Evolutionary conservation across 2,113 vertebrate genomes (phyloP), one percentile per base, ranked within the genome.

Genomic region (Hassar affinis): DNA sequence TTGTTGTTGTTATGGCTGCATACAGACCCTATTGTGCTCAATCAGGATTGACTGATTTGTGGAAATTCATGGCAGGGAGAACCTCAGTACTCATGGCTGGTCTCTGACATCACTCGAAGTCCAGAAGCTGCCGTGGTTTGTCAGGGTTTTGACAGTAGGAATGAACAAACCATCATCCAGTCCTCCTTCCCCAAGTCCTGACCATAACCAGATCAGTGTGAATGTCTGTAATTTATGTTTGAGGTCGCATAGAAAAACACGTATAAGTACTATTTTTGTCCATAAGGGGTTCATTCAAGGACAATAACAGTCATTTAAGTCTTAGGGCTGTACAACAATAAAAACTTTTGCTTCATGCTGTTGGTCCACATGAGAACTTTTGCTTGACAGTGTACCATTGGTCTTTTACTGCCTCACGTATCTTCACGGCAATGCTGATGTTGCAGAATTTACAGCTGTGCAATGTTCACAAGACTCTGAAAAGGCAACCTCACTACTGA

Each of bases 221-320:
- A 72, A 80, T 57, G 68, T 42, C 66, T 79, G 78, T 84, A 79
- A 84, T 84, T 84, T 80, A 62, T 77, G 1, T 74, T 84, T 84
- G 82, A 84, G 82, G 75, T 78, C 35, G 64, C 42, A 33, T 30
- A 47, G 64, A 79, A 84, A 84, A 84, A 79, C 83, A 84, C 25
- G 42, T 74, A 17, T 84, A 84, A 84, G 54, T 84, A 79, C 83
- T 84, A 84, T 84, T 79, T 80, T 84, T 84, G 83, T 78, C 66
- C 77, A 20, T 62, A 49, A 62, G 78, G 76, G 14, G 54, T 52
- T 72, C 77, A 14, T 74, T 80, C 42, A 52, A 38, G 66, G 45
- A 80, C 83, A 74, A 84, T 84, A 84, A 84, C 83, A 84, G 18
- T 84, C 77, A 84, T 84, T 84, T 84, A 79, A 20, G 77, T 80